phyloP scores from a whole-genome alignment of 2,888 invertebrate species.

The Agrochola litura region DNA sequence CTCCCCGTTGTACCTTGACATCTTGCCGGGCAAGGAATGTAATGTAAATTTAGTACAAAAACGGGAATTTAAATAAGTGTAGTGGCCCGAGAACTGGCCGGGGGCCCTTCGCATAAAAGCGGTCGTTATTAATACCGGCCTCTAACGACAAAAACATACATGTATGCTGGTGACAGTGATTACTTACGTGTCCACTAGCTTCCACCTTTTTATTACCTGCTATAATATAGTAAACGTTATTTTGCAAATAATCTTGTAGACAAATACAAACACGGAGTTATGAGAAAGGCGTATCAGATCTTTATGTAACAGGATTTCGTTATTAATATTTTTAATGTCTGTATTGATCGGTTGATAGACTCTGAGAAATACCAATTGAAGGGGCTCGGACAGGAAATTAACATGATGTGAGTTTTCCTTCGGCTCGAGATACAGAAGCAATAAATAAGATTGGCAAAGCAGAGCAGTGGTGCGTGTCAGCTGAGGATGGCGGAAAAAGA shows the following conservation, averaged over 20 bases:
- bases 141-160: slow-evolving; percentile 79
- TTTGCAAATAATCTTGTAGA: slow-evolving; percentile 46
- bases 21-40: slow-evolving; percentile 86
- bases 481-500: slow-evolving; percentile 78
- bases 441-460: slow-evolving; percentile 89
- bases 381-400: slow-evolving; percentile 85
- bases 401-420: slow-evolving; percentile 86
- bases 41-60: slow-evolving; percentile 90
- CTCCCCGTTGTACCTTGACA: slow-evolving; percentile 83
- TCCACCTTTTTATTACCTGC: slow-evolving; percentile 50
- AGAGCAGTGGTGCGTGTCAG: slow-evolving; percentile 69
- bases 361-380: slow-evolving; percentile 69
- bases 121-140: slow-evolving; percentile 85
- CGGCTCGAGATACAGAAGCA: slow-evolving; percentile 80
- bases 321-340: slow-evolving; percentile 63
- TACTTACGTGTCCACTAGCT: slow-evolving; percentile 53
- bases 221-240: slow-evolving; percentile 32
- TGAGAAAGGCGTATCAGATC: slow-evolving; percentile 18
- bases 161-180: slow-evolving; percentile 68
- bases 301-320: slow-evolving; percentile 36
- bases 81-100: slow-evolving; percentile 76
- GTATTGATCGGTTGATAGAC: slow-evolving; percentile 50
- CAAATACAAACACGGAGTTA: slow-evolving; percentile 22
- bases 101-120: slow-evolving; percentile 85
- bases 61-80: slow-evolving; percentile 90